phyloP scores from a whole-genome alignment of 2,113 vertebrate species.

The Sapajus apella region DNA sequence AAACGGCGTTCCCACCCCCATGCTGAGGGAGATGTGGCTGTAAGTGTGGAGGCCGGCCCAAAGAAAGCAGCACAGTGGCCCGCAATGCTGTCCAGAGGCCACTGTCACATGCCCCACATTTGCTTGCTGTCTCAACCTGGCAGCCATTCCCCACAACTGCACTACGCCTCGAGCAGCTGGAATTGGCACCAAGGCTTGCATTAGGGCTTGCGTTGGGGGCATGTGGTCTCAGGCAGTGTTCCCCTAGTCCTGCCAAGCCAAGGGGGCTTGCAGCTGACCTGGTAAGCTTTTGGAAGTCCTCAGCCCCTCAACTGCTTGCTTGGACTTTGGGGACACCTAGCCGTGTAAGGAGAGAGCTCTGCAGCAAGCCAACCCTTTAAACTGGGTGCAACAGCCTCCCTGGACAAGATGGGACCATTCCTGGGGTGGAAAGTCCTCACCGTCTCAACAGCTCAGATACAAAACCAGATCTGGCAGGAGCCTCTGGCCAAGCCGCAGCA shows the following conservation, averaged over 20 bases:
- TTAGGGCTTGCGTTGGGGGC: not conserved
- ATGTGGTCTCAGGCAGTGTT: fast-evolving
- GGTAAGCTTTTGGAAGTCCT: not conserved
- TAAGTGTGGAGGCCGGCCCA: not conserved
- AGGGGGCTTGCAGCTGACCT: not conserved
- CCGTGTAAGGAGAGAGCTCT: not conserved
- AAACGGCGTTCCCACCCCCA: not conserved
- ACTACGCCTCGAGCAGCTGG: not conserved
- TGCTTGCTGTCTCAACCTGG: fast-evolving
- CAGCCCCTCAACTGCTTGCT: not conserved
- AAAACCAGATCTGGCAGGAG: not conserved
- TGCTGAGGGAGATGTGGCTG: not conserved
- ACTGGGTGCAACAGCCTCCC: not conserved
- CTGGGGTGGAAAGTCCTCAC: not conserved
- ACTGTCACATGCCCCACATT: not conserved
- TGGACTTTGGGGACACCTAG: not conserved
- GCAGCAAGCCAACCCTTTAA: not conserved
- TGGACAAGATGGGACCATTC: fast-evolving
- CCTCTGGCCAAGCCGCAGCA: not conserved
- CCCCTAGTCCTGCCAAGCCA: not conserved
- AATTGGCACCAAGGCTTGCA: not conserved
- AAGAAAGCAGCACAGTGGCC: not conserved
- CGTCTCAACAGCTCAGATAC: not conserved
- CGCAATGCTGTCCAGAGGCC: not conserved
- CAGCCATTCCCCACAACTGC: too few relatives aligned